Evolutionary conservation across 2,888 invertebrate genomes (phyloP), one percentile per base, ranked within the genome.

Genomic region (Diplolepis rosae): DNA sequence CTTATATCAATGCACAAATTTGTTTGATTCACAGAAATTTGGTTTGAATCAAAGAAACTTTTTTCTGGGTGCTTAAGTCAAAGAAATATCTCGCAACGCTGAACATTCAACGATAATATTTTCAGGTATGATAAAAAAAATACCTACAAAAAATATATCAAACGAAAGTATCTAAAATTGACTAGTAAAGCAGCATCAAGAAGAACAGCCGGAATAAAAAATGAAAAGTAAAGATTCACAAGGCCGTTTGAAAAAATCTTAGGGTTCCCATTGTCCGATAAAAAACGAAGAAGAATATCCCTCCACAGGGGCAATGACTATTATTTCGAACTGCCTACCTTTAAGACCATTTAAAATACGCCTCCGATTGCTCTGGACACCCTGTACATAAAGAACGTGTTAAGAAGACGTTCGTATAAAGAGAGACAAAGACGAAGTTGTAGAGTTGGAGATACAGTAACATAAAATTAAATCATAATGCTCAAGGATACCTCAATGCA

Each of bases 401-500:
- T 45, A 45, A 45, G 18, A 45, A 45, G 18, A 45, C 18, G 18
- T 4, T 45, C 39, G 39, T 18, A 45, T 45, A 18, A 18, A 45
- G 18, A 45, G 45, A 22, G 45, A 45, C 18, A 7, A 45, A 18
- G 18, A 54, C 65, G 66, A 71, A 77, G 75, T 72, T 65, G 72
- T 71, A 71, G 69, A 71, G 73, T 71, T 71, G 71, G 68, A 74
- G 75, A 75, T 75, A 74, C 73, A 77, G 77, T 77, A 75, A 73
- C 77, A 77, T 77, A 75, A 77, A 77, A 77, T 75, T 75, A 75
- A 77, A 77, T 77, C 70, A 72, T 73, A 74, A 75, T 75, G 69
- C 66, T 71, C 32, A 69, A 54, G 69, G 68, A 45, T 22, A 18
- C 45, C 18, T 45, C 18, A 45, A 45, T 45, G 9, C 18, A 45